Percentiles rank a stretch among this genome's conserved stretches.
Conservation (phyloP, 2,888 invertebrate genomes). For the Luperina testacea region DNA sequence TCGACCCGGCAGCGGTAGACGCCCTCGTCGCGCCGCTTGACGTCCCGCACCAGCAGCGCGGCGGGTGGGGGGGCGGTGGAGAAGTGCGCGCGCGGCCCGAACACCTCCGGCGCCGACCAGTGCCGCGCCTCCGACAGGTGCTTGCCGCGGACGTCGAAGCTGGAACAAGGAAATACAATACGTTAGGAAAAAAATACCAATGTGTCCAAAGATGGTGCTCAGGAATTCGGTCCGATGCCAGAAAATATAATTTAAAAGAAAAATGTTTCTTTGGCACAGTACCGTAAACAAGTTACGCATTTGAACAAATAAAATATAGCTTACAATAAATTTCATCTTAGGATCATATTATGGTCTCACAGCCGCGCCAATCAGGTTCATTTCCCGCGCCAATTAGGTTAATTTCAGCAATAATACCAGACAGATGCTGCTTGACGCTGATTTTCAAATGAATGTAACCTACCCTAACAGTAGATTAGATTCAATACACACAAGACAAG, state of each 20-base stretch:
- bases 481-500: background rate
- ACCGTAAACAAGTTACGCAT: background rate
- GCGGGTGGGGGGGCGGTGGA: conserved; percentile 94
- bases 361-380: background rate
- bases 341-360: background rate
- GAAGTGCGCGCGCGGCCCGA: conserved; percentile 96
- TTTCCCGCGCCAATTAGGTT: background rate
- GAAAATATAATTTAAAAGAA: background rate
- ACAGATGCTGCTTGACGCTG: background rate
- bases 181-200: background rate
- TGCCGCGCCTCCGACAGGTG: conserved; percentile 94
- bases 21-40: conserved; percentile 96
- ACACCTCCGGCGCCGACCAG: conserved; percentile 96
- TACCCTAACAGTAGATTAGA: background rate
- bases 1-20: conserved; percentile 97
- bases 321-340: too few species aligned
- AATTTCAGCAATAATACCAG: background rate
- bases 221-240: background rate
- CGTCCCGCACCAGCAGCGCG: conserved; percentile 93
- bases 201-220: too few species aligned
- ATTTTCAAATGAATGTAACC: background rate
- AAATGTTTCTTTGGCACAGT: background rate
- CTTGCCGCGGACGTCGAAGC: conserved; percentile 96
- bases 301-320: background rate
- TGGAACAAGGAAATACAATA: conserved; percentile 84